Conservation (phyloP, 2,888 invertebrate genomes). For the Sinohyriopsis cumingii region DNA sequence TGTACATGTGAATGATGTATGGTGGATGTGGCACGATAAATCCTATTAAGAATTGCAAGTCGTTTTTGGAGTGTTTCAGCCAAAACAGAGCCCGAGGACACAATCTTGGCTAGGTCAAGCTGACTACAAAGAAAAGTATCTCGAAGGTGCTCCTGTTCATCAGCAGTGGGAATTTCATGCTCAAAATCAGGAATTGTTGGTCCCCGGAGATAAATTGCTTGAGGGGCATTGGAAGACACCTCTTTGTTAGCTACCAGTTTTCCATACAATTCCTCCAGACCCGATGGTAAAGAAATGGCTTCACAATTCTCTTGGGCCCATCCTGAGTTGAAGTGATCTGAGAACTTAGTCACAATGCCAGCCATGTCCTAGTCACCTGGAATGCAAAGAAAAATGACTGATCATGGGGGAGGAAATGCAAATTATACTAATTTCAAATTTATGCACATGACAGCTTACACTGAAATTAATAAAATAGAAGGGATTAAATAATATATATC, state of each 20-base stretch:
- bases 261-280: conserved; percentile 75
- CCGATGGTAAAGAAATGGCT: conserved; percentile 73
- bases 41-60: conserved; percentile 76
- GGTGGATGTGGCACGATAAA: conserved; percentile 76
- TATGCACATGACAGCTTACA: too few species aligned
- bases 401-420: too few species aligned
- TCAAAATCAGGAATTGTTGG: conserved; percentile 76
- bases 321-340: conserved; percentile 76
- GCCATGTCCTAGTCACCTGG: too few species aligned
- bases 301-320: conserved; percentile 78
- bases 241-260: conserved; percentile 75
- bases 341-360: conserved; percentile 72
- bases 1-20: conserved; percentile 73
- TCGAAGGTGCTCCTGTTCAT: conserved; percentile 76
- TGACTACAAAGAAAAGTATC: conserved; percentile 75
- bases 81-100: conserved; percentile 77
- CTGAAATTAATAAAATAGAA: too few species aligned
- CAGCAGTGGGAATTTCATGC: conserved; percentile 72
- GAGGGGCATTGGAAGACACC: conserved; percentile 58
- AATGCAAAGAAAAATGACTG: too few species aligned
- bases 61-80: conserved; percentile 76
- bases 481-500: too few species aligned
- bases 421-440: too few species aligned
- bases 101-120: conserved; percentile 75
- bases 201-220: conserved; percentile 66